A percentile compares a stretch with the other conserved stretches of the same genome.
Conservation (phyloP, 2,888 invertebrate genomes). For the Rugalucina vietnamica region DNA sequence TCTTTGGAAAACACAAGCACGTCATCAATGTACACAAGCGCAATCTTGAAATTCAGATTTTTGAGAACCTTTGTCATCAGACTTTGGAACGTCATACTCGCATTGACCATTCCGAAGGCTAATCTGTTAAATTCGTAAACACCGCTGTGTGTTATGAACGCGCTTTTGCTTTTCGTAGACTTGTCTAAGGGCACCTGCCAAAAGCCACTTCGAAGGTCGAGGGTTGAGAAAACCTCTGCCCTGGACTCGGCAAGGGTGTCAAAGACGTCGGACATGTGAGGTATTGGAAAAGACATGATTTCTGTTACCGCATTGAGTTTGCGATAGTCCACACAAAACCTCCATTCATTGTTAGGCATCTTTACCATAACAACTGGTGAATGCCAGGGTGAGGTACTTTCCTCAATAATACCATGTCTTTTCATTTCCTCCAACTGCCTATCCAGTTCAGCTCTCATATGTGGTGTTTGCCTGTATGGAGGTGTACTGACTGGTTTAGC, state of each 20-base stretch:
- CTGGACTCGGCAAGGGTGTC: constrained; percentile 38
- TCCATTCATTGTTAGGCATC: too few relatives aligned
- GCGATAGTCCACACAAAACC: constrained; percentile 34
- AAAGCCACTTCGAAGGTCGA: constrained; percentile 44
- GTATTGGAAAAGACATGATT: constrained; percentile 31
- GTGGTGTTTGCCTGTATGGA: too few relatives aligned
- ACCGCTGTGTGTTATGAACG: constrained; percentile 37
- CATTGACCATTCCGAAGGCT: too few relatives aligned
- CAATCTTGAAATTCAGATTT: constrained; percentile 43
- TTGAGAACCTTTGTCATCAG: constrained; percentile 37
- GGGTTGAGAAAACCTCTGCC: constrained; percentile 19
- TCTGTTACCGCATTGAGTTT: constrained; percentile 27
- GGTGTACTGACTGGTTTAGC: too few relatives aligned
- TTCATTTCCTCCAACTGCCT: too few relatives aligned
- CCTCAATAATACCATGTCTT: too few relatives aligned
- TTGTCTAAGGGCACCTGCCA: constrained; percentile 39
- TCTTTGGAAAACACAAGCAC: constrained; percentile 37
- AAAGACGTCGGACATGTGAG: constrained; percentile 31
- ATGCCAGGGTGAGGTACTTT: too few relatives aligned
- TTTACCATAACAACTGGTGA: too few relatives aligned
- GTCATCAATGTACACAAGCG: too few relatives aligned
- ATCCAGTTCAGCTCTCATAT: too few relatives aligned
- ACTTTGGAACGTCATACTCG: constrained; percentile 35
- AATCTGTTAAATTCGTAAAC: constrained; percentile 38
- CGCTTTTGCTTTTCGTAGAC: constrained; percentile 37